These are phyloP conservation scores for Thunnus albacares DNA, from an alignment of 2,797 vertebrate genomes.

Conservation along the genomic window DNA sequence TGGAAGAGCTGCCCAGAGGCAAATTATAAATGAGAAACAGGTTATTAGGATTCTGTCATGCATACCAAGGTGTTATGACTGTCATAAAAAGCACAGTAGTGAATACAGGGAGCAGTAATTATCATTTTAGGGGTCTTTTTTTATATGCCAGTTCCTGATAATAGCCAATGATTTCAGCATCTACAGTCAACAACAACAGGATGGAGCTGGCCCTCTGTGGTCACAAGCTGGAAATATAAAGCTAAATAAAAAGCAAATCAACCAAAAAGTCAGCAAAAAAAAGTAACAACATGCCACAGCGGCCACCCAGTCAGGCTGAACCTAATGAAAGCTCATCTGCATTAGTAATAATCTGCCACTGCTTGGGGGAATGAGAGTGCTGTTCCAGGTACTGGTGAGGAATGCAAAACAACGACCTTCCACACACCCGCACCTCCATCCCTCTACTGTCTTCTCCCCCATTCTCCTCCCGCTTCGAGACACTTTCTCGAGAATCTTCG, in stretches of 20 bases:
- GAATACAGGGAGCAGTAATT: conserved; percentile 72
- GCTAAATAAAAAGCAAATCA: conserved; percentile 25
- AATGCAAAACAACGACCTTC: conserved; percentile 70
- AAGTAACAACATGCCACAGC: conserved; percentile 20
- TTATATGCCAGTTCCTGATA: conserved; percentile 27
- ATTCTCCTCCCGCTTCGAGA: conserved; percentile 5
- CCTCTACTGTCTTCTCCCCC: conserved; percentile 7
- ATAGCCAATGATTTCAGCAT: conserved; percentile 38
- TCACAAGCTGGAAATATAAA: conserved; percentile 30
- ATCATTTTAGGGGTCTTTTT: conserved; percentile 59
- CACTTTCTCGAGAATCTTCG: conserved; percentile 36
- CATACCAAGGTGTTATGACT: conserved; percentile 82
- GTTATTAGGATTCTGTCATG: conserved; percentile 87
- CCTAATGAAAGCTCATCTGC: conserved; percentile 73
- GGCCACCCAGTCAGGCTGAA: conserved; percentile 54
- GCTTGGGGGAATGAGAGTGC: conserved; percentile 45
- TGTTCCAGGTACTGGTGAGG: conserved; percentile 61
- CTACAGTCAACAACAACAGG: conserved; percentile 49
- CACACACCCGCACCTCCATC: conserved; percentile 21
- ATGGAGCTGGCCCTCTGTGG: conserved; percentile 24
- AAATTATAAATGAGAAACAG: conserved; percentile 84
- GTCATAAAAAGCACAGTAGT: conserved; percentile 77
- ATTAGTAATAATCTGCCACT: conserved; percentile 70
- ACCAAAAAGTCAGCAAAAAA: conserved; percentile 54
- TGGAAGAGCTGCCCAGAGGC: conserved; percentile 82